Evolutionary conservation across 64 coral and sea anemone species (phyloP).

Genomic region (Actinia tenebrosa): DNA sequence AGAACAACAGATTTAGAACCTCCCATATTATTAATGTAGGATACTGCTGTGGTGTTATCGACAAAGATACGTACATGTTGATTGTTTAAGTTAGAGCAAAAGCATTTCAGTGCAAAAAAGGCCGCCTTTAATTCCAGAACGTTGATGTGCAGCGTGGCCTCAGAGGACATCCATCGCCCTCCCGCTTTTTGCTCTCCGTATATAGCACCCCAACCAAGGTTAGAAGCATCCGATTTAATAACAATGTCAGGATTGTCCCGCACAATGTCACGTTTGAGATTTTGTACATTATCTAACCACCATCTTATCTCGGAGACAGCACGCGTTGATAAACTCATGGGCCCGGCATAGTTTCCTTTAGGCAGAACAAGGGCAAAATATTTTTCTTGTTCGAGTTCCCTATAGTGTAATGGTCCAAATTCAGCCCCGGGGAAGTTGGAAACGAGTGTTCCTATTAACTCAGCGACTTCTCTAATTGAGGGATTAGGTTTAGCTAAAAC

Average conservation of each 20-base stretch:
- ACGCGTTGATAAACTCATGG: not conserved
- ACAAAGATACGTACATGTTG: conserved; percentile 25
- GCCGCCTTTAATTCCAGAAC: conserved; percentile 29
- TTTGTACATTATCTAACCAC: conserved; percentile 25
- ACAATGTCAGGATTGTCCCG: not conserved
- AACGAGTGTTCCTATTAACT: conserved; percentile 40
- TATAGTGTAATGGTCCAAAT: conserved; percentile 28
- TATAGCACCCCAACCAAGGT: conserved; percentile 41
- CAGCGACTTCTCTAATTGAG: conserved; percentile 33
- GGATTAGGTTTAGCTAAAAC: conserved; percentile 3
- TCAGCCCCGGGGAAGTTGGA: conserved; percentile 27
- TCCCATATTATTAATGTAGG: conserved; percentile 53
- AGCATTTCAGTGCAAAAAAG: conserved; percentile 32
- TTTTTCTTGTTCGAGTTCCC: conserved; percentile 39
- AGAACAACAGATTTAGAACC: conserved; percentile 36
- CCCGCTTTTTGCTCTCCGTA: not conserved
- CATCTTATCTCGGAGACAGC: conserved; percentile 27
- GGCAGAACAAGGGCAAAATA: not conserved
- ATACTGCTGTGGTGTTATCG: conserved; percentile 30
- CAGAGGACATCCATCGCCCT: conserved; percentile 1
- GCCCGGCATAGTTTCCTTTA: conserved; percentile 33
- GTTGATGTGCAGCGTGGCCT: not conserved
- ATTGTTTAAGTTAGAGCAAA: conserved; percentile 2
- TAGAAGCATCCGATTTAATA: conserved; percentile 44
- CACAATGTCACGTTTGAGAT: conserved; percentile 17